Conservation (phyloP, 2,888 invertebrate species). For the Siphlonurus alternatus region DNA sequence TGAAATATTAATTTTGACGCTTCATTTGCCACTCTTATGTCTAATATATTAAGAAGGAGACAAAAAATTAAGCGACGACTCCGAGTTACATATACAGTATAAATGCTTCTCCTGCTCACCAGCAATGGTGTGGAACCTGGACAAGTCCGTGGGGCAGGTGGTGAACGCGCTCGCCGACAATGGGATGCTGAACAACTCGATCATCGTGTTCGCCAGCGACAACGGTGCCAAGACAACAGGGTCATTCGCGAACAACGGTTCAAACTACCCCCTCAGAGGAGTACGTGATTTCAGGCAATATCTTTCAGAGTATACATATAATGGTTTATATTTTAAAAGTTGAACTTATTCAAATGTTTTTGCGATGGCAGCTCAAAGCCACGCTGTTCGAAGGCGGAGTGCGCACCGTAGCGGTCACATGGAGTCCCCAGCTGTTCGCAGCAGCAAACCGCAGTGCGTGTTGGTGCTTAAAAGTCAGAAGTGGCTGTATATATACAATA, state of each 20-base stretch:
- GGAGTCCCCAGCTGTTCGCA: constrained; percentile 42
- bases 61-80: no score
- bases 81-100: neutral
- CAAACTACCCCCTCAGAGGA: neutral
- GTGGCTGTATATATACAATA: no score
- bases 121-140: constrained; percentile 4
- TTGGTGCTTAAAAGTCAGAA: no score
- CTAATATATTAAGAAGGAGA: no score
- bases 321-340: neutral
- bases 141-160: constrained; percentile 2
- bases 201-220: constrained; percentile 35
- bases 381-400: constrained; percentile 76
- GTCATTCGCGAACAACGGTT: constrained; percentile 20
- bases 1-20: no score
- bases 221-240: constrained; percentile 30
- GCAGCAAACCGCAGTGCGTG: no score
- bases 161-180: neutral
- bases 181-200: constrained; percentile 28
- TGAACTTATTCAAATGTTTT: neutral
- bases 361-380: constrained; percentile 41
- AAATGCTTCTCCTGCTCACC: neutral
- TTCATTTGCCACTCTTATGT: no score
- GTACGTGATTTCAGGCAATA: neutral
- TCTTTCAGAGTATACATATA: neutral
- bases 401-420: constrained; percentile 56